Base-by-base conservation (phyloP, 2,113 vertebrate genomes). In the Atrichornis clamosus region DNA sequence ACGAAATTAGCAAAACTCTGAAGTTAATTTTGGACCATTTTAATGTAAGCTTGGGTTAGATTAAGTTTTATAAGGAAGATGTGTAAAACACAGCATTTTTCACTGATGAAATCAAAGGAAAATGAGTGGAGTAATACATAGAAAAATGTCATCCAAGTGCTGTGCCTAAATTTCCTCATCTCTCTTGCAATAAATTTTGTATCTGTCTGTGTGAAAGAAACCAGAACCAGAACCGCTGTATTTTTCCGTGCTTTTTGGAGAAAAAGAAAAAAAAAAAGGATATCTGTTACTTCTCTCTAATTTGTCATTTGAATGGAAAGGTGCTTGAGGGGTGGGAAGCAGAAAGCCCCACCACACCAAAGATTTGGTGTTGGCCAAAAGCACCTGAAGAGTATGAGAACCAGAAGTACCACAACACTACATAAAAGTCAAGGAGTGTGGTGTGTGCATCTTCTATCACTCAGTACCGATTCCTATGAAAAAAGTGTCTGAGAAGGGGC, bases 41-140 rank as follows among this genome's bases (percentile, higher is more conserved):
- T 82, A 59, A 80, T 80, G 62, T 76, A 78, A 93, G 0, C 16
- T 87, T 93, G 41, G 9, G 4, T 87, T 89, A 87, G 53, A 89
- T 47, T 46, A 62, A 62, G 7, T 83, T 96, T 95, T 87, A 42
- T 62, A 95, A 79, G 53, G 63, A 94, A 85, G 24, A 42, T 58
- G 41, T 72, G 11, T 64, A 82, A 96, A 89, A 46, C 19, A 41
- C 13, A 91, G 23, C 53, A 64, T 91, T 87, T 96, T 95, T 87
- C 30, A 53, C n/a, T 33, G 58, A 39, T 85, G 87, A 74, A 85
- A 73, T 95, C 44, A 91, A 64, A 74, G 44, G 41, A 82, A 93
- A 91, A 69, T 27, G 17, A 68, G 32, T 84, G 44, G 24, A 77
- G 50, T 52, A 78, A 86, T 49, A 75, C 11, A 50, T 2, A 85